Evolutionary conservation across 2,113 vertebrate genomes (phyloP).

Genomic region (Prochilodus magdalenae): DNA sequence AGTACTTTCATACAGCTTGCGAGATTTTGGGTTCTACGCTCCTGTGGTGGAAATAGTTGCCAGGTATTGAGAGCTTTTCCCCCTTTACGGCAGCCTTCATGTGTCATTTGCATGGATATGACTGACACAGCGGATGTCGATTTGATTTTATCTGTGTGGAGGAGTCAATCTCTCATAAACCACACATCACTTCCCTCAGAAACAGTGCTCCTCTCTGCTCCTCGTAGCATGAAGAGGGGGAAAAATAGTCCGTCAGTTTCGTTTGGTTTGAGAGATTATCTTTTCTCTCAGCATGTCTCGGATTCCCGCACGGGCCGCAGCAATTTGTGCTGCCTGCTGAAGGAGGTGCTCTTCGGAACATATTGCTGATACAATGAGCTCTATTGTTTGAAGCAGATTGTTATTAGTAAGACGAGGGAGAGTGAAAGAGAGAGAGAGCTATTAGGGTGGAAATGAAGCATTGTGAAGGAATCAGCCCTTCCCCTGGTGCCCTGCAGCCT

Average conservation of each 20-base stretch:
- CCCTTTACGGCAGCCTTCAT: conserved; percentile 31
- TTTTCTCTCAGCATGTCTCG: conserved; percentile 24
- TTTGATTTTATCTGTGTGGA: conserved; percentile 52
- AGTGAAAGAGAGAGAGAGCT: conserved; percentile 41
- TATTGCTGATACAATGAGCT: conserved; percentile 59
- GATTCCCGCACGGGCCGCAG: conserved; percentile 15
- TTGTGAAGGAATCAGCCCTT: conserved; percentile 75
- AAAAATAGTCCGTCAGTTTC: conserved; percentile 44
- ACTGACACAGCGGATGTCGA: conserved; percentile 45
- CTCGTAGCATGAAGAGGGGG: conserved; percentile 27
- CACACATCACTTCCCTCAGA: conserved; percentile 33
- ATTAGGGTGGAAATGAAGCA: conserved; percentile 75
- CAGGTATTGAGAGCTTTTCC: conserved; percentile 13
- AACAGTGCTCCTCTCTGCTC: conserved; percentile 45
- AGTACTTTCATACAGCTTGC: neutral
- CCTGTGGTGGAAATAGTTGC: conserved; percentile 17
- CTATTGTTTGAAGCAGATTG: conserved; percentile 71
- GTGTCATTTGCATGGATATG: conserved; percentile 44
- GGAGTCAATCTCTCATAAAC: conserved; percentile 52
- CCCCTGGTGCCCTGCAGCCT: conserved; percentile 58
- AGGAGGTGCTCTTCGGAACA: conserved; percentile 36
- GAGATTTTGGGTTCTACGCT: neutral
- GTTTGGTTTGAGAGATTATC: conserved; percentile 53
- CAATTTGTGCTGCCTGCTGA: conserved; percentile 44
- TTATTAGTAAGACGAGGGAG: conserved; percentile 60